Percentiles rank a stretch among this genome's conserved stretches.
Conservation (phyloP, 2,113 vertebrate species). For the Arothron firmamentum region DNA sequence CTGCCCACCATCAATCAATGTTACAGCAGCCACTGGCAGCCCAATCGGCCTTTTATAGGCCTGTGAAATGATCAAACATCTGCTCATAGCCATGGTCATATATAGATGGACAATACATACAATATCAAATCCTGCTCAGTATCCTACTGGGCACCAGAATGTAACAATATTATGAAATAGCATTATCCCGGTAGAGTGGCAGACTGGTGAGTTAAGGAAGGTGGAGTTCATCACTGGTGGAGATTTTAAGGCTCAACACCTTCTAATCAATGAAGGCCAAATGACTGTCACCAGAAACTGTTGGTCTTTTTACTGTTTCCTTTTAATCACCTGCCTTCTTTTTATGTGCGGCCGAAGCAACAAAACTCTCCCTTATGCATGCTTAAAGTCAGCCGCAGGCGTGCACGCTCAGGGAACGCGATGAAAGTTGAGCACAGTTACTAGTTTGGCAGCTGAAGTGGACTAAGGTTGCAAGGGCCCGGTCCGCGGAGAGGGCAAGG, state of each 20-base stretch:
- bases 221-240: background rate
- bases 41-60: conserved; percentile 71
- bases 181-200: conserved; percentile 15
- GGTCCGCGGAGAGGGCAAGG: conserved; percentile 51
- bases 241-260: conserved; percentile 10
- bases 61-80: conserved; percentile 76
- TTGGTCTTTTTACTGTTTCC: background rate
- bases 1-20: conserved; percentile 76
- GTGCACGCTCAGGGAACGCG: conserved; percentile 36
- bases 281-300: conserved; percentile 3
- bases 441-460: conserved; percentile 60
- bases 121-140: conserved; percentile 39
- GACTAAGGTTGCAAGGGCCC: conserved; percentile 60
- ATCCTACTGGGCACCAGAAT: background rate
- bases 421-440: conserved; percentile 60
- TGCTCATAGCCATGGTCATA: conserved; percentile 67
- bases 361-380: conserved; percentile 15
- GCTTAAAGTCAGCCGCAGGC: conserved; percentile 33
- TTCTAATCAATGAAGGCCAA: conserved; percentile 29
- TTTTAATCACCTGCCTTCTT: background rate
- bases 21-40: conserved; percentile 69
- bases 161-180: conserved; percentile 19
- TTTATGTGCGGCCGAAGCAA: background rate
- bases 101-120: conserved; percentile 59
- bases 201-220: background rate